Evolutionary conservation across 2,888 invertebrate species (phyloP).

Genomic region (Zaprionus lineosus): DNA sequence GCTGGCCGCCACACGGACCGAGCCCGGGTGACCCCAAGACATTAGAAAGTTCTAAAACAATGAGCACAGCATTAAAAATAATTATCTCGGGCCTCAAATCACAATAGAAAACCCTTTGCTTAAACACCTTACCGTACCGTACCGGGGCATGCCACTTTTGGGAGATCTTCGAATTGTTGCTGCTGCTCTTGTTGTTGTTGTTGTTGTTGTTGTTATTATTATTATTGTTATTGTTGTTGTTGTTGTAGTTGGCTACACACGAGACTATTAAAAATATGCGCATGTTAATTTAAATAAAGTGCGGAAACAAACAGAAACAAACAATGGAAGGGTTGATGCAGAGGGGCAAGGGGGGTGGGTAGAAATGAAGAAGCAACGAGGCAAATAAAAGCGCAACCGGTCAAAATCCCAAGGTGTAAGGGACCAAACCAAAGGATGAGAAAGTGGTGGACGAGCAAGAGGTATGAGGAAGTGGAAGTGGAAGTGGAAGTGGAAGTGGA

Average conservation of each 20-base stretch:
- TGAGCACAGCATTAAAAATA: constrained; percentile 61
- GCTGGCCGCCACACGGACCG: constrained; percentile 1
- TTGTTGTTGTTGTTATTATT: too few species aligned
- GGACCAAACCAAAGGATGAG: background rate
- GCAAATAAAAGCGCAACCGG: constrained; percentile 72
- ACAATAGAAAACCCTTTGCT: constrained; percentile 26
- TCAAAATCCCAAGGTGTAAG: constrained; percentile 35
- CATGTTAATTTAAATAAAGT: constrained; percentile 73
- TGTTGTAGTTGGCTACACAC: constrained; percentile 15
- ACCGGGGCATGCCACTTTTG: background rate
- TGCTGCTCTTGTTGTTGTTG: too few species aligned
- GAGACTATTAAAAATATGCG: constrained; percentile 63
- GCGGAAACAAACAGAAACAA: constrained; percentile 52
- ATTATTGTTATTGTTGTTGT: too few species aligned
- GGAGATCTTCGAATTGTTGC: constrained; percentile 3
- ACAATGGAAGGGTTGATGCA: constrained; percentile 38
- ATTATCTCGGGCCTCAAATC: constrained; percentile 50
- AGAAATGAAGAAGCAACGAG: constrained; percentile 32
- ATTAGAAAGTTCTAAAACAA: constrained; percentile 65
- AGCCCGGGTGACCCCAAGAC: constrained; percentile 4
- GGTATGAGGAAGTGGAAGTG: too few species aligned
- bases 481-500: too few species aligned
- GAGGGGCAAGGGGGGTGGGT: background rate
- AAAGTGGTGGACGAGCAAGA: too few species aligned
- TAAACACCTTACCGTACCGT: background rate